Base-by-base conservation (phyloP, 2,888 invertebrate genomes). In the Gnatocerus cornutus region DNA sequence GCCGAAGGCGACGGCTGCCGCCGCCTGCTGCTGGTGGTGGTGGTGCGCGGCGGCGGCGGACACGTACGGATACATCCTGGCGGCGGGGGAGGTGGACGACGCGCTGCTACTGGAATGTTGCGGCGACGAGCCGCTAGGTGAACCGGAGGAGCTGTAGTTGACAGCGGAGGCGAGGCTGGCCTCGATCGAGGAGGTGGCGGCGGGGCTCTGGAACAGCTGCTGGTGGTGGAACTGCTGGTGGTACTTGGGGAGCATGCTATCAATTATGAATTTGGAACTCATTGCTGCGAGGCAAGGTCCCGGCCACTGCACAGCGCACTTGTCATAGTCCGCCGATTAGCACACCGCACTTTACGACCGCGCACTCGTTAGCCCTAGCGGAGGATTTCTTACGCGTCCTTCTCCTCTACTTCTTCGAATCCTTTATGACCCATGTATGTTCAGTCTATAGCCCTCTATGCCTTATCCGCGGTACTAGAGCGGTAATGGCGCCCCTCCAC, bases 191-290 rank as follows among this genome's bases (percentile, higher is more conserved):
- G 90, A 85, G 79, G 88, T 85, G 74, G 83, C 85, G 82, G 86
- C 87, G 79, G 88, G 87, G 37, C 83, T 86, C 79, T 86, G 87
- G 84, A 89, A 88, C 85, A 89, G 87, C 85, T 91, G 88, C 81
- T 88, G 91, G 84, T 92, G 92, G 85, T 91, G 91, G 86, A 90
- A 91, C 86, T 91, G 89, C 86, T 92, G 92, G 86, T 90, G 94
- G 89, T 96, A 96, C 90, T 96, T 96, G 83, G 96, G 96, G 89
- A 96, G 93, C 95, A 96, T 96, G 90, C 95, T 95, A 94, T 96
- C 96, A 89, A 96, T 94, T 90, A 95, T 94, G 91, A 96, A 96
- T 92, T 96, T 96, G 90, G 95, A 95, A 91, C 92, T 94, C 96
- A 96, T 96, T 90, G 92, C 92, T 85, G 82, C 79, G 77, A 78